Evolutionary conservation across 2,113 vertebrate species (phyloP), one percentile per base, ranked within the genome.

Genomic region (Fregata magnificens): DNA sequence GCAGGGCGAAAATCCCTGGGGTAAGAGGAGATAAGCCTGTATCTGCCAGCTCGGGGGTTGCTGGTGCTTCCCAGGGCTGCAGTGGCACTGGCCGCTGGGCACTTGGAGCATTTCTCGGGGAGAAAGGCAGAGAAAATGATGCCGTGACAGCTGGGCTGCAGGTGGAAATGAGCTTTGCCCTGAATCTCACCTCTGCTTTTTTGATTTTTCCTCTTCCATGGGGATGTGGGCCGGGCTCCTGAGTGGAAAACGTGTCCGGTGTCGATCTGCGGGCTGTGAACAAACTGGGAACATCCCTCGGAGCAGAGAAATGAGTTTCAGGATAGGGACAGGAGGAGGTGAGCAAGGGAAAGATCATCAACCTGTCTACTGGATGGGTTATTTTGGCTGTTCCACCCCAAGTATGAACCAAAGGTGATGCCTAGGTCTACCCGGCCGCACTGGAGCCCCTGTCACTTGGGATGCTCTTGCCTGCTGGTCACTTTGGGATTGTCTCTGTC

Each of bases 401-500:
- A 78, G 58, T 32, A 55, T 3, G 50, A 83, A 13, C 29, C 11
- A 8, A n/a, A 83, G 24, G 28, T 1, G 16, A 72, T 17, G 47
- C 26, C 47, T 16, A 19, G 7, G 15, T 21, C 36, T 69, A 22
- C 17, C 40, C 0, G 21, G 16, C 45, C 6, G 2, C 40, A 7
- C 14, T 7, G 40, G 67, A 40, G 4, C 32, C n/a, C 3, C 16
- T 29, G 32, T 7, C 59, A 11, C 31, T 26, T 22, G 52, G 32
- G 67, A n/a, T 67, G 38, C 34, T 53, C 36, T 25, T 44, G 58
- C 56, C n/a, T 34, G 24, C 40, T 3, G 5, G 32, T 16, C 36
- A 3, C 20, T 52, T 63, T 40, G 77, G 42, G 58, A 26, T 38
- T 0, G 0, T 14, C 50, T 28, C 40, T 36, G 2, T n/a, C 47